Evolutionary conservation across 1,140 invertebrate genomes (phyloP), one percentile per base, ranked within the genome.

Genomic region (Mizuhopecten yessoensis): DNA sequence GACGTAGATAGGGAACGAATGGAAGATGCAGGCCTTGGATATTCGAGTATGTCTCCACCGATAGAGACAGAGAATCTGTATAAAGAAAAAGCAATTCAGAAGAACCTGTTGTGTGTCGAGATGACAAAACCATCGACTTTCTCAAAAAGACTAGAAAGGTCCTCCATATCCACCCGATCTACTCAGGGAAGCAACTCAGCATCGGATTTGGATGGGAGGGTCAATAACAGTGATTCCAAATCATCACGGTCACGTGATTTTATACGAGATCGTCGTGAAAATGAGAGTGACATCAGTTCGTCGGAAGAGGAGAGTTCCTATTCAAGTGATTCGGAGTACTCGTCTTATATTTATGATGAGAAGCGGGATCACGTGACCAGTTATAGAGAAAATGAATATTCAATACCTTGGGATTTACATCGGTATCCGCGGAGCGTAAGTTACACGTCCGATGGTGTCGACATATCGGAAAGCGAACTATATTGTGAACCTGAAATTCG

Each of bases 1-100:
- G 57, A 75, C 87, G 2, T 87, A n/a, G 86, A 34, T 23, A 87
- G n/a, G 57, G 57, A 75, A 29, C 57, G 57, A 29, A 75, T 75
- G 57, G 57, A 75, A 75, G 57, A 75, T 29, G 57, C 57, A 29
- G 57, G 57, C 17, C 57, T 29, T n/a, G 57, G 57, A 5, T 75
- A 75, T 13, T 75, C 57, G 9, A 75, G 57, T 75, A 75, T 75
- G 57, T 75, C 57, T 75, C 57, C 57, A 17, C 57, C 57, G n/a
- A 29, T 75, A n/a, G 57, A 75, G 57, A 75, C 57, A 29, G 57
- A 75, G 29, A 75, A 75, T 75, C 23, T 75, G 23, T 75, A 75
- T 75, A 88, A 88, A 88, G 42, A 88, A 36, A 88, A 88, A 11
- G n/a, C n/a, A 34, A 34, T 33, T 87, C 86, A 23, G 17, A 75